These are phyloP conservation scores for Caradrina clavipalpis DNA, from an alignment of 2,888 invertebrate species.

Conservation along the genomic window DNA sequence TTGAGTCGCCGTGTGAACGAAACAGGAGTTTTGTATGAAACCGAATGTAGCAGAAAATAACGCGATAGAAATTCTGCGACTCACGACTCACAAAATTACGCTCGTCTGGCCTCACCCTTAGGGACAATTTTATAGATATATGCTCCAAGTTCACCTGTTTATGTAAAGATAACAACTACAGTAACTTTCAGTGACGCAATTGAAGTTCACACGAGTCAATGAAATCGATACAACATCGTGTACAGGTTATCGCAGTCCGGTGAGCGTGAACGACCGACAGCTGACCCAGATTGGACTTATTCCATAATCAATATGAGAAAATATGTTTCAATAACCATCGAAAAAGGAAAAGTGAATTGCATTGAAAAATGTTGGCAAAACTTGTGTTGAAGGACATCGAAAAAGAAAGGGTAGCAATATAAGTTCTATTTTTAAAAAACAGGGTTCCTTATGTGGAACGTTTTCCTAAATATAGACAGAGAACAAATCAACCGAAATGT, in stretches of 20 bases:
- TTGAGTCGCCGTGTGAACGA: too few species aligned
- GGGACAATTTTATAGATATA: conserved; percentile 1
- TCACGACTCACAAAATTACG: too few species aligned
- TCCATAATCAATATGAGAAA: conserved; percentile 55
- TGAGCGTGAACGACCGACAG: conserved; percentile 68
- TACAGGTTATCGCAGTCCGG: conserved; percentile 64
- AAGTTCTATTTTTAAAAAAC: not conserved
- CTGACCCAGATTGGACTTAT: conserved; percentile 66
- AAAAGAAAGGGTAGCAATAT: not conserved
- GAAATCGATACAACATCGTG: conserved; percentile 67
- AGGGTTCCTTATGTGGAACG: not conserved
- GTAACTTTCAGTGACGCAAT: conserved; percentile 48
- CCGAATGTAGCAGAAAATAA: too few species aligned
- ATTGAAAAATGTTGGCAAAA: conserved; percentile 23
- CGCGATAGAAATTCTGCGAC: too few species aligned
- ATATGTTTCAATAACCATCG: conserved; percentile 39
- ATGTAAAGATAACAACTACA: conserved; percentile 39
- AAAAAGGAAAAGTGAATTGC: conserved; percentile 43
- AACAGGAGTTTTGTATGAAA: too few species aligned
- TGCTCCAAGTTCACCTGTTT: conserved; percentile 28
- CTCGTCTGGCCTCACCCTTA: too few species aligned
- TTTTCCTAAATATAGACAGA: not conserved
- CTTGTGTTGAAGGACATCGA: not conserved
- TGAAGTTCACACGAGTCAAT: conserved; percentile 62
- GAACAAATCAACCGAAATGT: not conserved